These are phyloP conservation scores for Dicranocentrus wangi DNA, from an alignment of 2,888 invertebrate species.

Conservation along the genomic window DNA sequence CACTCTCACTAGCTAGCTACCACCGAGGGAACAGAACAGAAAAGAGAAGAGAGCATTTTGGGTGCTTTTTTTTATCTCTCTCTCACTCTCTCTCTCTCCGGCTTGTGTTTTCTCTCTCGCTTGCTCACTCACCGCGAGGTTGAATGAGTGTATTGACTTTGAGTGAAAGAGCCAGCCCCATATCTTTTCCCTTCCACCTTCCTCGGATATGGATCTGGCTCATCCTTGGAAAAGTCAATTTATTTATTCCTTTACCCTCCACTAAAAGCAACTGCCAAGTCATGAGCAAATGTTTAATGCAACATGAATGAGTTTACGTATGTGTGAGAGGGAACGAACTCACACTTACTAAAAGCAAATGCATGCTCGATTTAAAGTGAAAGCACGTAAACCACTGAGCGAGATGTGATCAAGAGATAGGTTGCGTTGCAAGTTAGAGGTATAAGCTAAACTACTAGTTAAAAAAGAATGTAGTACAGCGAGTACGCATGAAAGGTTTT, in stretches of 20 bases:
- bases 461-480: no score
- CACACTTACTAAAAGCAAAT: constrained; percentile 60
- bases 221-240: constrained; percentile 63
- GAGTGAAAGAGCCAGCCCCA: constrained; percentile 59
- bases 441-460: no score
- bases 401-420: not conserved
- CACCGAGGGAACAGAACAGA: not conserved
- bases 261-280: constrained; percentile 59
- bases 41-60: constrained; percentile 14
- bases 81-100: not conserved
- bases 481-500: no score
- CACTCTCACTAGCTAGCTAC: not conserved
- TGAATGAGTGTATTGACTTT: constrained; percentile 48
- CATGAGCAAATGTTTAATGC: constrained; percentile 58
- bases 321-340: constrained; percentile 37
- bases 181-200: constrained; percentile 46
- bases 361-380: constrained; percentile 61
- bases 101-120: no score
- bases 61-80: constrained; percentile 9
- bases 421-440: no score
- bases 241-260: constrained; percentile 57
- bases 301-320: constrained; percentile 59
- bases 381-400: constrained; percentile 53
- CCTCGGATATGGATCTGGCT: constrained; percentile 55
- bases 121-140: not conserved